Evolutionary conservation across 2,113 vertebrate species (phyloP).

Genomic region (Corythornis cristatus): DNA sequence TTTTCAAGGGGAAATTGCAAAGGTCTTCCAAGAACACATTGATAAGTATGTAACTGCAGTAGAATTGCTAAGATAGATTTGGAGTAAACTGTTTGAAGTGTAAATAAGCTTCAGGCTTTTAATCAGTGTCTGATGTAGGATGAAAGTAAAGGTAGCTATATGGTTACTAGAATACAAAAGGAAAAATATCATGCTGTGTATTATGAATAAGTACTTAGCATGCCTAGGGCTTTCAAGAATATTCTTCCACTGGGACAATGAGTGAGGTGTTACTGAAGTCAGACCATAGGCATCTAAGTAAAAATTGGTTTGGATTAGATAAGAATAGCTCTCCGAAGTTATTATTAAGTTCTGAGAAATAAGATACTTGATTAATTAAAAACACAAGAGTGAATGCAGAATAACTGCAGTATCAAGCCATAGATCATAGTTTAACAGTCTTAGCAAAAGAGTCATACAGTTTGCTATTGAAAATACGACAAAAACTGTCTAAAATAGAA

Average conservation of each 20-base stretch:
- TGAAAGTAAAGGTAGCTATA: neutral
- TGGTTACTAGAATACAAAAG: neutral
- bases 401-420: neutral
- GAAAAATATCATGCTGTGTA: neutral
- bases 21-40: neutral
- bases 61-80: neutral
- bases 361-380: neutral
- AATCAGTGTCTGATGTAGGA: neutral
- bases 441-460: neutral
- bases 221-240: neutral
- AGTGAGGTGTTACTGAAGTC: neutral
- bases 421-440: neutral
- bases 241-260: neutral
- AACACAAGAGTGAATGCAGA: neutral
- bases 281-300: neutral
- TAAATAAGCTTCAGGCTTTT: neutral
- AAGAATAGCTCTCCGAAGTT: neutral
- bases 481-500: neutral
- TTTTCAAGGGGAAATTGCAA: accelerated
- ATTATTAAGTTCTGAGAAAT: neutral
- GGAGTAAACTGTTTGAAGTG: neutral
- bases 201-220: neutral
- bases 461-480: neutral
- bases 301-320: neutral
- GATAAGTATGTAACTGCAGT: neutral